A percentile compares a stretch with the other conserved stretches of the same genome.
phyloP scores from a whole-genome alignment of 2,113 vertebrate species.

The Oxyruncus cristatus region DNA sequence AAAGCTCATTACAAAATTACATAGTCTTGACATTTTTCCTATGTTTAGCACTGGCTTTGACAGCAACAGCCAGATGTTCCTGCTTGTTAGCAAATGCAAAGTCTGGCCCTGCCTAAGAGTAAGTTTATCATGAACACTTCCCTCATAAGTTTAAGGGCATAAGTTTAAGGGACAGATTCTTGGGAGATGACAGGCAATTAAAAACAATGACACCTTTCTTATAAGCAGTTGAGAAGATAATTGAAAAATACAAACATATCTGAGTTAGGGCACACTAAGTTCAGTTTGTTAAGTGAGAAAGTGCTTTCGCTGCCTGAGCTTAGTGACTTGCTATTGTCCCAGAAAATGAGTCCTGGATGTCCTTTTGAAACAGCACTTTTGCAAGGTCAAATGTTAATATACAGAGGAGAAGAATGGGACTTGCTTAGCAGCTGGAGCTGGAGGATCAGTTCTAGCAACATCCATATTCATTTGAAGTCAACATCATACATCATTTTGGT shows the following conservation, averaged over 20 bases:
- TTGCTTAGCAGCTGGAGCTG: background rate
- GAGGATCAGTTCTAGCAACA: background rate
- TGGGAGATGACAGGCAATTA: background rate
- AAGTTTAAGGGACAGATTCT: background rate
- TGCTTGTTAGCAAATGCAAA: background rate
- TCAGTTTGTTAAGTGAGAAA: background rate
- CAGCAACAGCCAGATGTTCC: background rate
- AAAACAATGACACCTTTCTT: background rate
- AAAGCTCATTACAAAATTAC: background rate
- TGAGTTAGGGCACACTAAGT: background rate
- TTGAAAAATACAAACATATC: background rate
- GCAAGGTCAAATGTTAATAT: background rate
- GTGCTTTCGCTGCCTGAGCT: background rate
- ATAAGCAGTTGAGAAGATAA: background rate
- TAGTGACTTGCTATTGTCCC: background rate
- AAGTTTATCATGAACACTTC: background rate
- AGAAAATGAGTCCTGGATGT: background rate
- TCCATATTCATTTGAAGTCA: background rate
- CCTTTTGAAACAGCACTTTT: background rate
- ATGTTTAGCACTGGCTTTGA: background rate
- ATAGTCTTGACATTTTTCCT: background rate
- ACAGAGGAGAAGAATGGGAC: background rate
- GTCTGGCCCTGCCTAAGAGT: background rate
- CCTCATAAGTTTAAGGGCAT: background rate
- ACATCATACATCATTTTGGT: background rate